These are phyloP conservation scores for Merluccius polli DNA, from an alignment of 2,797 vertebrate genomes.

Conservation along the genomic window DNA sequence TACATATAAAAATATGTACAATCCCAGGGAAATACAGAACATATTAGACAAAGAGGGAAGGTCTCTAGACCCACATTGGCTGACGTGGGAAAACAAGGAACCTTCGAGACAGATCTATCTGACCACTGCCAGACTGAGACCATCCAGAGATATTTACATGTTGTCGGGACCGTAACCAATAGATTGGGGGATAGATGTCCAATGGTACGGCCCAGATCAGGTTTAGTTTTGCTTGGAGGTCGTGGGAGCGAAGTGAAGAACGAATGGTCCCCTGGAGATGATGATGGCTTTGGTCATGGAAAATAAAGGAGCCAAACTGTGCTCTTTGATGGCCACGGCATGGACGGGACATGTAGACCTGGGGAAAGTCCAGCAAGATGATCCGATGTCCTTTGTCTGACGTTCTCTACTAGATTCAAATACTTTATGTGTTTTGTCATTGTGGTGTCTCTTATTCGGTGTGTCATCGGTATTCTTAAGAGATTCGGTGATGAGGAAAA, in stretches of 20 bases:
- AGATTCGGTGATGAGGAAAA: not conserved
- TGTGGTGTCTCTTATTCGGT: not conserved
- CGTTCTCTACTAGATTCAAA: not conserved
- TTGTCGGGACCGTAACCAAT: not conserved
- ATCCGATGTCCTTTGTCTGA: not conserved
- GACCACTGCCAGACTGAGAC: not conserved
- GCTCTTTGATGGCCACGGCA: slow-evolving; percentile 57
- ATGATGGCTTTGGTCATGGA: slow-evolving; percentile 57
- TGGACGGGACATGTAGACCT: slow-evolving; percentile 41
- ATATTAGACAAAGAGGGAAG: not conserved
- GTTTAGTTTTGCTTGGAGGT: slow-evolving; percentile 38
- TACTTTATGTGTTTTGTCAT: not conserved
- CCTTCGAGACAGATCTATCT: too few species aligned
- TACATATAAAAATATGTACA: not conserved
- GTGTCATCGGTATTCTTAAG: not conserved
- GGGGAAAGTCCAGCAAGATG: slow-evolving; percentile 29
- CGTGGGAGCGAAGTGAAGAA: slow-evolving; percentile 43
- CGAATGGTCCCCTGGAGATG: slow-evolving; percentile 44
- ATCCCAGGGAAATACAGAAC: not conserved
- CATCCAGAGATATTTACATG: not conserved
- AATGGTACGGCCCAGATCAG: not conserved
- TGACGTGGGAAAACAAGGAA: not conserved
- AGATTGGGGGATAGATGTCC: not conserved
- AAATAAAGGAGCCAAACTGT: slow-evolving; percentile 44
- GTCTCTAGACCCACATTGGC: too few species aligned